Base-by-base conservation (phyloP, 2,113 vertebrate genomes). In the Rhynchopsitta pachyrhyncha region DNA sequence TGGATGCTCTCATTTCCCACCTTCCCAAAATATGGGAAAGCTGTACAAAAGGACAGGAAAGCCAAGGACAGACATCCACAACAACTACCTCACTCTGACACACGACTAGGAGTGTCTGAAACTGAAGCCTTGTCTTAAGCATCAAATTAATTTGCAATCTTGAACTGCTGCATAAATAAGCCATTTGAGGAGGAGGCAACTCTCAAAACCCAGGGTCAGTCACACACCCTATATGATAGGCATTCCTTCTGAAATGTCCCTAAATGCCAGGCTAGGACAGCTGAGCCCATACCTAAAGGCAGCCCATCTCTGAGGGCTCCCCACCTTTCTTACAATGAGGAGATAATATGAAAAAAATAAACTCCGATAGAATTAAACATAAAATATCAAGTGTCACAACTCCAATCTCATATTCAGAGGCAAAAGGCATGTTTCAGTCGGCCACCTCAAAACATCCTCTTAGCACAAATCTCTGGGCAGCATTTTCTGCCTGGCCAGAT, bases 121-220 rank as follows among this genome's bases (percentile, higher is more conserved):
- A 59, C 19, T 5, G 11, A 85, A 85, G 62, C n/a, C 41, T 46
- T 29, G 22, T 29, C 37, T 79, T 59, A 73, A 79, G 17, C 50
- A 42, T 16, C 11, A 44, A 29, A 39, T 12, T 7, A 44, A 63
- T 52, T 35, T 24, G 16, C 29, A 33, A 7, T 74, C 68, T 69
- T 62, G 33, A 66, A 50, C 5, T 0, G 0, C 5, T 2, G 27
- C 27, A 15, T 25, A 59, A 63, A 67, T 35, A 18, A 76, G 64
- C 15, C 33, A 4, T 17, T 62, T 66, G 10, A 42, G 15, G 28
- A 17, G 16, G 1, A 57, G 60, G 11, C 27, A 60, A 7, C 25
- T 35, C 29, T 8, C 29, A 25, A 50, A 7, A 1, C 1, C 3
- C 78, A 31, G 41, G 27, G 25, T 28, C 35, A 39, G 39, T 39